Conservation (phyloP, 2,113 vertebrate genomes). For the Dryoscopus gambensis region DNA sequence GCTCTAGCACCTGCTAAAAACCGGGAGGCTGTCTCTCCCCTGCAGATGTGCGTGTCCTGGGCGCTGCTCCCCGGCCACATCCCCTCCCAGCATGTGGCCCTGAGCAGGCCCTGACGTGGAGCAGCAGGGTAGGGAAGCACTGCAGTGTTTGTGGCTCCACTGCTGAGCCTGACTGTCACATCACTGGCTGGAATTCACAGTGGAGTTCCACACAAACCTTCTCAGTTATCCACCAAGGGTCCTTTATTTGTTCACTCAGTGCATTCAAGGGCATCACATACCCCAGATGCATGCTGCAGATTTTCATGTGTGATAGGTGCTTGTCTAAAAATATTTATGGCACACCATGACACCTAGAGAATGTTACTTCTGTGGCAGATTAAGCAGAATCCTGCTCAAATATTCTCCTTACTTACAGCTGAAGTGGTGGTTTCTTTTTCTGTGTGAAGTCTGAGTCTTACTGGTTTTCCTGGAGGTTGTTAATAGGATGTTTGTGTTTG, state of each 20-base stretch:
- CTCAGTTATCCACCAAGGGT: not conserved
- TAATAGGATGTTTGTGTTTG: not conserved
- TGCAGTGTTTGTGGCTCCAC: too few relatives aligned
- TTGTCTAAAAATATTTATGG: not conserved
- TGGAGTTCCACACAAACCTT: not conserved
- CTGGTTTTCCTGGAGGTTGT: not conserved
- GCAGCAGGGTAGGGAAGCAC: not conserved
- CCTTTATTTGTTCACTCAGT: not conserved
- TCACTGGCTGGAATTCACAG: not conserved
- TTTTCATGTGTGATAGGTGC: not conserved
- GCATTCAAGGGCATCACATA: not conserved
- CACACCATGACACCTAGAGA: not conserved
- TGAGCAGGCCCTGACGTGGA: not conserved
- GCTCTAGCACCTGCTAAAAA: not conserved
- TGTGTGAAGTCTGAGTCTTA: not conserved
- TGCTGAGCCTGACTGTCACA: not conserved
- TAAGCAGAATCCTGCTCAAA: not conserved
- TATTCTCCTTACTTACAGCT: not conserved
- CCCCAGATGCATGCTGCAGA: not conserved
- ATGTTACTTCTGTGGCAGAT: not conserved
- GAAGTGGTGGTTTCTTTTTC: not conserved
- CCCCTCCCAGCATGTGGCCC: fast-evolving
- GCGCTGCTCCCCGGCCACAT: not conserved
- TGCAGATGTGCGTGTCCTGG: too few relatives aligned
- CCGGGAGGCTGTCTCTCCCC: not conserved